Percentiles rank a stretch among this genome's conserved stretches.
Conservation (phyloP, 2,797 vertebrate genomes). For the Borostomias antarcticus region DNA sequence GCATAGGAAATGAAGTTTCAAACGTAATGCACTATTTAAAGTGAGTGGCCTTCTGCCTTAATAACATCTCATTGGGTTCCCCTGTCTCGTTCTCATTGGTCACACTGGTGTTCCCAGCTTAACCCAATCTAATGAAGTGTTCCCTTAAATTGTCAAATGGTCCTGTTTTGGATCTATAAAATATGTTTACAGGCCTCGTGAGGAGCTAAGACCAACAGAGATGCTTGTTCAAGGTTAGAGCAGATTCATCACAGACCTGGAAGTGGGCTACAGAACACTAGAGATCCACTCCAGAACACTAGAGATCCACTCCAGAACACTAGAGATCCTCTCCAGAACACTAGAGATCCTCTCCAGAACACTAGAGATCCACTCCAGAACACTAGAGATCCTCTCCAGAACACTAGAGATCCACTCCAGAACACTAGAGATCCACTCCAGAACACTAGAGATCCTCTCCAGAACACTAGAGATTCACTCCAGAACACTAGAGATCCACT, state of each 20-base stretch:
- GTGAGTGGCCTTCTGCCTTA: constrained; percentile 79
- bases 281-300: too few species aligned
- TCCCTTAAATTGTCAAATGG: constrained; percentile 75
- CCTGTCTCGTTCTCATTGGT: constrained; percentile 75
- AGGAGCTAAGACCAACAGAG: constrained; percentile 74
- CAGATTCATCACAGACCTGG: constrained; percentile 64
- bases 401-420: too few species aligned
- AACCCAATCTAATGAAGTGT: constrained; percentile 81
- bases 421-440: too few species aligned
- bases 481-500: too few species aligned
- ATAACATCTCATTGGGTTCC: constrained; percentile 83
- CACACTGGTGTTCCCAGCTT: constrained; percentile 65
- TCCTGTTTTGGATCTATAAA: constrained; percentile 73
- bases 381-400: too few species aligned
- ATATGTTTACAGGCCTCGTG: constrained; percentile 64
- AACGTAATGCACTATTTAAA: constrained; percentile 87
- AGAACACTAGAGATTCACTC: too few species aligned
- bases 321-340: too few species aligned
- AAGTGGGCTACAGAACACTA: constrained; percentile 66
- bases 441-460: too few species aligned
- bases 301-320: too few species aligned
- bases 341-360: too few species aligned
- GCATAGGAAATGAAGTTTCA: constrained; percentile 85
- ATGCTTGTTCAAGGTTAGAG: constrained; percentile 63
- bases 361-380: too few species aligned